phyloP scores from a whole-genome alignment of 2,113 vertebrate species.

The Cephalophus harveyi region DNA sequence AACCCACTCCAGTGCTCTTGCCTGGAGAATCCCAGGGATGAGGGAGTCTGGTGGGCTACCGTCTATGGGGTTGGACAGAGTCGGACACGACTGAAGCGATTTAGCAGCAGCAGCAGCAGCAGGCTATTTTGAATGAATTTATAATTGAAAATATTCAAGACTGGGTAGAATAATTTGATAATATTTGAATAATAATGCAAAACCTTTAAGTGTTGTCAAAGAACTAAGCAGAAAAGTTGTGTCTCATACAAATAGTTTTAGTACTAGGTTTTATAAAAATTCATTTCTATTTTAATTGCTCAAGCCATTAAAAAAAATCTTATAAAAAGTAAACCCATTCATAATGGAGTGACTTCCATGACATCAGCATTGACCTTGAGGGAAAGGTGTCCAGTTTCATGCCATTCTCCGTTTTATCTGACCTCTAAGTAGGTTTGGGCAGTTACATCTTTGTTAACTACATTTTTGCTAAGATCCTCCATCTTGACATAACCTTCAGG shows the following conservation, averaged over 20 bases:
- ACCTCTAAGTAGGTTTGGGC: neutral
- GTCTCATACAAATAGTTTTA: neutral
- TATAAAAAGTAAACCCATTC: neutral
- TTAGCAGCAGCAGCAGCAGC: too few relatives aligned
- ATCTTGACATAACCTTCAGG: neutral
- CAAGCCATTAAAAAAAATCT: neutral
- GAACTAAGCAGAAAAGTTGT: neutral
- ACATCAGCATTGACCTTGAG: neutral
- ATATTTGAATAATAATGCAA: neutral
- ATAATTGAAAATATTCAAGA: neutral
- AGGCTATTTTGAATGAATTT: neutral
- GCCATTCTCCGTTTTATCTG: neutral
- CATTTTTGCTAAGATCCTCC: neutral
- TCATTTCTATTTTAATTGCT: neutral
- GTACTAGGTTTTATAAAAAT: neutral
- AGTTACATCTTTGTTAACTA: neutral
- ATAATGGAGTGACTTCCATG: neutral
- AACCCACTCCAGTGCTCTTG: too few relatives aligned
- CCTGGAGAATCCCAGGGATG: too few relatives aligned
- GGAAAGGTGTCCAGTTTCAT: neutral
- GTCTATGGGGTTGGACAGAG: too few relatives aligned
- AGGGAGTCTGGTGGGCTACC: too few relatives aligned
- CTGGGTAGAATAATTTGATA: neutral
- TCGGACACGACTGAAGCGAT: too few relatives aligned
- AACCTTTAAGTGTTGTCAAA: neutral